phyloP scores from a whole-genome alignment of 2,888 invertebrate species.

The Drosophila longiperda region DNA sequence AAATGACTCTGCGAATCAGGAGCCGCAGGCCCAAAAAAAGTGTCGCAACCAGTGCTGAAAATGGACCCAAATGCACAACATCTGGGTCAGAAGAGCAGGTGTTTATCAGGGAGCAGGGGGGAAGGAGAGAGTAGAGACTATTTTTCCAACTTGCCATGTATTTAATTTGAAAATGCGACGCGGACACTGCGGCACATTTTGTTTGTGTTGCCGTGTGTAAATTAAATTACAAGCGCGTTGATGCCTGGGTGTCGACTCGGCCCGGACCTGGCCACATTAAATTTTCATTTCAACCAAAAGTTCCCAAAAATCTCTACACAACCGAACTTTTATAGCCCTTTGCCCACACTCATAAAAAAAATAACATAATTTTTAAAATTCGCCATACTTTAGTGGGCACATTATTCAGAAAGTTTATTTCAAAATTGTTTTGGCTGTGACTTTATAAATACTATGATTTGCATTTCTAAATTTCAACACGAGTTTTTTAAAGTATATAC shows the following conservation, averaged over 20 bases:
- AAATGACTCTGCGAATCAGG: constrained; percentile 32
- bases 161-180: constrained; percentile 78
- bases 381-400: neutral
- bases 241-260: constrained; percentile 34
- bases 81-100: constrained; percentile 46
- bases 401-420: neutral
- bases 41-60: constrained; percentile 24
- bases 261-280: constrained; percentile 68
- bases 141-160: constrained; percentile 52
- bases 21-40: constrained; percentile 30
- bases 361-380: neutral
- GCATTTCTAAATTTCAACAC: too few species aligned
- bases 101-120: constrained; percentile 4
- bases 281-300: constrained; percentile 74
- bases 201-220: constrained; percentile 52
- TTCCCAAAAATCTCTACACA: constrained; percentile 59
- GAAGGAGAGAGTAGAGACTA: neutral
- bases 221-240: constrained; percentile 72
- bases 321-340: constrained; percentile 10
- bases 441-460: too few species aligned
- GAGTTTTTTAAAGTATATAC: too few species aligned
- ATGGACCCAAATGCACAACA: neutral
- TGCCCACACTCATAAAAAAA: constrained; percentile 22
- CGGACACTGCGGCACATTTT: constrained; percentile 69
- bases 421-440: too few species aligned